Conservation (phyloP, 2,888 invertebrate genomes). For the Spisula subtruncata region DNA sequence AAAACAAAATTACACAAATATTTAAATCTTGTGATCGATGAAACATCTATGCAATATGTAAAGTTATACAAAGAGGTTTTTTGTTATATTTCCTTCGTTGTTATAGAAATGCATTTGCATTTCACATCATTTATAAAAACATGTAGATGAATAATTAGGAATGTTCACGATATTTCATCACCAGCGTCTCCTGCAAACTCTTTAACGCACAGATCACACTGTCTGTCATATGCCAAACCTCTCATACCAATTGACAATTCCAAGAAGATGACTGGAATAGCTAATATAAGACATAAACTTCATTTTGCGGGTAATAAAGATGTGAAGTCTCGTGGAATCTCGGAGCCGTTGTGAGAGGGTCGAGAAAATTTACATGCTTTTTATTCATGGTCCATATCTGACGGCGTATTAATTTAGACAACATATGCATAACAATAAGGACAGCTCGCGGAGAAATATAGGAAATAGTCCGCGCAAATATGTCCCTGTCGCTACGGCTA, state of each 20-base stretch:
- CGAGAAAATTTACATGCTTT: conserved; percentile 43
- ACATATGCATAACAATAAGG: conserved; percentile 46
- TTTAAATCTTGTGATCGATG: background rate
- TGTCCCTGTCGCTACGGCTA: background rate
- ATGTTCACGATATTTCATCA: conserved; percentile 26
- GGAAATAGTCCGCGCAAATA: background rate
- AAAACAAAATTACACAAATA: background rate
- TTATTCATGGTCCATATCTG: conserved; percentile 49
- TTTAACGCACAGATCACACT: background rate
- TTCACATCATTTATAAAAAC: conserved; percentile 22
- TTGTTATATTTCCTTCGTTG: background rate
- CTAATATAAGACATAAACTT: conserved; percentile 51
- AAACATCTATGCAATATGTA: background rate
- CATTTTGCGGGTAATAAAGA: conserved; percentile 40
- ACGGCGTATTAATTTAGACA: conserved; percentile 46
- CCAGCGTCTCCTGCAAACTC: background rate
- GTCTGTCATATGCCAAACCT: conserved; percentile 45
- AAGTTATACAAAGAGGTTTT: background rate
- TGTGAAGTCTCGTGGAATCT: conserved; percentile 7
- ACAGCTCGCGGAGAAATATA: background rate
- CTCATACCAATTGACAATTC: conserved; percentile 31
- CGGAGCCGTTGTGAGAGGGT: conserved; percentile 35
- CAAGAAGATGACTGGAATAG: conserved; percentile 32
- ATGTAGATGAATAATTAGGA: conserved; percentile 35
- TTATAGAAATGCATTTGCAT: conserved; percentile 9